Base-by-base conservation (phyloP, 2,888 invertebrate species). In the Syritta pipiens region DNA sequence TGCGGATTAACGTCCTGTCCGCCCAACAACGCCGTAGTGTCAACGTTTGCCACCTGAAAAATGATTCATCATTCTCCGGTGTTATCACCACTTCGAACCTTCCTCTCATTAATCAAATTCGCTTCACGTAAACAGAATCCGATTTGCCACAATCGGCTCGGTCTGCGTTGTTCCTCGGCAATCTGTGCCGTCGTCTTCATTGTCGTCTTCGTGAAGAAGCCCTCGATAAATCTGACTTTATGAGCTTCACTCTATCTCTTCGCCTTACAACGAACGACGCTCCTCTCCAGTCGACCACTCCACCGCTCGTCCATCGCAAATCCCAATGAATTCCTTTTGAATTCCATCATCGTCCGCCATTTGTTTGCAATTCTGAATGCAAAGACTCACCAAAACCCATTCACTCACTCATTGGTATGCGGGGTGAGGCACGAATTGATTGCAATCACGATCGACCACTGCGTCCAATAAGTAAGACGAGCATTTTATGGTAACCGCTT, bases 401-500 rank as follows among this genome's bases (percentile, higher is more conserved):
- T n/a, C n/a, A n/a, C n/a, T n/a, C 46, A 26, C 60, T 62, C 60
- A 75, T 68, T 75, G 60, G 60, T 75, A 75, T 75, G 60, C 75
- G 46, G 30, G 49, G 48, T 26, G 30, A 24, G 19, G 28, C 12
- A 30, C 3, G 26, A 19, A 55, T 42, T 75, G 55, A 55, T 55
- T 68, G 53, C 55, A 62, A 55, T 65, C 68, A 42, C 53, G 6
- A 60, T 26, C 19, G 30, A 24, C 49, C n/a, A 14, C 44, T 40
- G 46, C 46, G 24, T 30, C 32, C 28, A 19, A 12, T 22, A 28
- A 12, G 35, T 48, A 17, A 19, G 28, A 6, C 4, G 40, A 28
- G 37, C 42, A 12, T 20, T 30, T 48, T 48, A 28, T 40, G 42
- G 14, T 14, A 26, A 30, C 17, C 44, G 6, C 28, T 48, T 62